Evolutionary conservation across 2,113 vertebrate genomes (phyloP).

Genomic region (Lepus europaeus): DNA sequence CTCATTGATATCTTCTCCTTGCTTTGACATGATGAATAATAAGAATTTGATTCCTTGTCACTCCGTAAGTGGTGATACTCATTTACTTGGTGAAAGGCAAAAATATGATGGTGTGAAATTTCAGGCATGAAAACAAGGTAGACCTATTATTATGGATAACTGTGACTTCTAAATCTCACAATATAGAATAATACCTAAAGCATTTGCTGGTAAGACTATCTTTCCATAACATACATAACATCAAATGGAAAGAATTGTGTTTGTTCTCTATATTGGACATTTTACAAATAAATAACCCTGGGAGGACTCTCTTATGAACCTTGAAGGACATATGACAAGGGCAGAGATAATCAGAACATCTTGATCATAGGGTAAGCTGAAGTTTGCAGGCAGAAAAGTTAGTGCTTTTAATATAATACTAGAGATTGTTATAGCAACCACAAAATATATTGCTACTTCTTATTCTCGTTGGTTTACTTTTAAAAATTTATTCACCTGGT

Average conservation of each 20-base stretch:
- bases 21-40: not conserved
- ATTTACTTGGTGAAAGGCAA: not conserved
- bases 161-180: not conserved
- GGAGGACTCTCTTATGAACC: not conserved
- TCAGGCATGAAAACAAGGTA: not conserved
- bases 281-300: not conserved
- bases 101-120: not conserved
- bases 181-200: not conserved
- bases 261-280: not conserved
- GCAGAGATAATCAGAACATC: not conserved
- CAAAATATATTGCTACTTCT: not conserved
- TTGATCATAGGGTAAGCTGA: not conserved
- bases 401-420: not conserved
- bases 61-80: not conserved
- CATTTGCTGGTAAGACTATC: not conserved
- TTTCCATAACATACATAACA: not conserved
- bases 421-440: not conserved
- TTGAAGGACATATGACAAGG: conserved; percentile 3
- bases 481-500: conserved; percentile 53
- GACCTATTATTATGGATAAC: not conserved
- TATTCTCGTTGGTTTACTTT: conserved; percentile 11
- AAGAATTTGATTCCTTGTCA: not conserved
- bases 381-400: not conserved
- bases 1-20: not conserved
- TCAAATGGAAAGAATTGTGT: not conserved